Conservation (phyloP, 2,888 invertebrate species). For the Ochropacha duplaris region DNA sequence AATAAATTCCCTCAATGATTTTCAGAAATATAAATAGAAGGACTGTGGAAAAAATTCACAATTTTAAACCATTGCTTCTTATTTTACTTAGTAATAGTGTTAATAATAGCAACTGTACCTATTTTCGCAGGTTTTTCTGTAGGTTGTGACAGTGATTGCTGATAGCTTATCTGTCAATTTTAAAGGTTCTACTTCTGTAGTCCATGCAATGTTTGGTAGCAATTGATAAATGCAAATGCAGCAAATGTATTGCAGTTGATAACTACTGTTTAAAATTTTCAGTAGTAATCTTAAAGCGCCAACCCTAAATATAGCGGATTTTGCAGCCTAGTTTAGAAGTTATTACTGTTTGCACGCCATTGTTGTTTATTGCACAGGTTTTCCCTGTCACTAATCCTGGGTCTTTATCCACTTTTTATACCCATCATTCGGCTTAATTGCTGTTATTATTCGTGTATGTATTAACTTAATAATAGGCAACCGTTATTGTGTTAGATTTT, state of each 20-base stretch:
- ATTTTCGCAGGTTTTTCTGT: no score
- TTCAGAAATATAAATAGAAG: no score
- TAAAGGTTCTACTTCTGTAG: no score
- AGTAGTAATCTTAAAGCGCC: not conserved
- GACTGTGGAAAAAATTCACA: no score
- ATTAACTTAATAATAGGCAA: not conserved
- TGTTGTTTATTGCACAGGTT: constrained; percentile 14
- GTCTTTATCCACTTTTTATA: constrained; percentile 13
- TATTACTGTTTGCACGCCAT: constrained; percentile 22
- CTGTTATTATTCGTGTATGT: constrained; percentile 18
- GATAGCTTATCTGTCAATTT: no score
- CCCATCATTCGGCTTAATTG: constrained; percentile 13
- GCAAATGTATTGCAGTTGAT: not conserved
- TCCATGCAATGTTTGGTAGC: no score
- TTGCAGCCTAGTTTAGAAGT: constrained; percentile 27
- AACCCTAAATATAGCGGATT: constrained; percentile 23
- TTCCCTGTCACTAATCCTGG: constrained; percentile 1
- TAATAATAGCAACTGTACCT: no score
- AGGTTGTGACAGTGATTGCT: no score
- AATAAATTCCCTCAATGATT: not conserved
- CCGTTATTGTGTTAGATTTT: not conserved
- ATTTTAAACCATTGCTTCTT: no score
- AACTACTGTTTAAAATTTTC: not conserved
- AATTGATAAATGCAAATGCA: no score
- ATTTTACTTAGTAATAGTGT: no score